Evolutionary conservation across 2,113 vertebrate genomes (phyloP).

Genomic region (Phoxinus phoxinus): DNA sequence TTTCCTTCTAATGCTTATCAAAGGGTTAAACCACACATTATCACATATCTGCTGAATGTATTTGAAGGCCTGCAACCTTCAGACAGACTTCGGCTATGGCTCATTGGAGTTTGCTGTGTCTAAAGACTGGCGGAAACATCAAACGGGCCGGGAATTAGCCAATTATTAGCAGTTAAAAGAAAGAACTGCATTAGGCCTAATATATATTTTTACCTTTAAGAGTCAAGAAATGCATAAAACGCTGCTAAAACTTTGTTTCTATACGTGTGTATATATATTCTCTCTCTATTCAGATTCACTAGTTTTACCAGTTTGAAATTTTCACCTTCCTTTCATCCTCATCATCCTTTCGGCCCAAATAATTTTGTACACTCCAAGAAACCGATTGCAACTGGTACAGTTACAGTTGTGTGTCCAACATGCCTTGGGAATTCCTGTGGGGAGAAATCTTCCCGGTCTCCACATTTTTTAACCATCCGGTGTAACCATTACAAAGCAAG

Average conservation of each 20-base stretch:
- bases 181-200: not conserved
- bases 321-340: no score
- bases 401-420: not conserved
- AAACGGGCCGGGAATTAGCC: slow-evolving; percentile 10
- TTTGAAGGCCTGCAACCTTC: slow-evolving; percentile 22
- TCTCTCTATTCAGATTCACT: not conserved
- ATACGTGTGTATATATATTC: not conserved
- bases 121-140: slow-evolving; percentile 40
- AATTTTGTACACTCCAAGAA: not conserved
- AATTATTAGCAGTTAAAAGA: slow-evolving; percentile 13
- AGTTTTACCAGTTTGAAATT: slow-evolving; percentile 12
- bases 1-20: slow-evolving; percentile 29
- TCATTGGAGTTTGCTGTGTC: slow-evolving; percentile 44
- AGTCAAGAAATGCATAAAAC: not conserved
- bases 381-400: not conserved
- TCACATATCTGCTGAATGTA: slow-evolving; percentile 23
- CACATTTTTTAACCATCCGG: not conserved
- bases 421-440: slow-evolving; percentile 16
- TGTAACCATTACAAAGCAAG: slow-evolving; percentile 4
- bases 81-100: slow-evolving; percentile 13
- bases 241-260: not conserved
- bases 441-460: no score
- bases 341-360: no score
- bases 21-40: not conserved
- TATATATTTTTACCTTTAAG: not conserved